phyloP scores from a whole-genome alignment of 2,888 invertebrate genomes.

The Tortrix viridana region DNA sequence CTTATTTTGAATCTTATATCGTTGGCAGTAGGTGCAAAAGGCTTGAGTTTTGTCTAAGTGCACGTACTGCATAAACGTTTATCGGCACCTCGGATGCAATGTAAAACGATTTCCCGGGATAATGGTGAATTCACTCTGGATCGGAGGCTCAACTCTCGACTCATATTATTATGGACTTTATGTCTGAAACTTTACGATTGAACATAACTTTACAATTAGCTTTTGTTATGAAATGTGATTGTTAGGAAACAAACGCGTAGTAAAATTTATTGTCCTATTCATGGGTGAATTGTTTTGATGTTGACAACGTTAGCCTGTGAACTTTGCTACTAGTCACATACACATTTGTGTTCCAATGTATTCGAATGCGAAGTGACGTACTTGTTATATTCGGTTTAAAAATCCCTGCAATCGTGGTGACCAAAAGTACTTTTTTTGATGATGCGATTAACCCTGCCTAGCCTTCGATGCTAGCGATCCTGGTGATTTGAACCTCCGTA shows the following conservation, averaged over 20 bases:
- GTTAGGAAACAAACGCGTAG: constrained; percentile 8
- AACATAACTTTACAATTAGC: constrained; percentile 20
- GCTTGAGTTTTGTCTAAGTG: constrained; percentile 4
- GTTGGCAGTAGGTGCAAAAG: not conserved
- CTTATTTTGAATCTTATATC: not conserved
- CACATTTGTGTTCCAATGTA: too few species aligned
- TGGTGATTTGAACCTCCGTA: too few species aligned
- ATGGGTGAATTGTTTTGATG: constrained; percentile 6
- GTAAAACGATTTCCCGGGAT: constrained; percentile 48
- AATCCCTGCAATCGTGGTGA: too few species aligned
- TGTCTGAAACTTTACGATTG: constrained; percentile 15
- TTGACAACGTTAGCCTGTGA: not conserved
- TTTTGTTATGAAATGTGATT: constrained; percentile 28
- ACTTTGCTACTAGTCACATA: not conserved
- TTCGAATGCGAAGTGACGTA: too few species aligned
- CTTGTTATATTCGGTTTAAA: too few species aligned
- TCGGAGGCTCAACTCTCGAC: constrained; percentile 41
- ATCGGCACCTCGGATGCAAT: constrained; percentile 47
- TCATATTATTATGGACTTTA: constrained; percentile 23
- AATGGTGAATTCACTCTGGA: constrained; percentile 45
- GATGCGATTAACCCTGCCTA: too few species aligned
- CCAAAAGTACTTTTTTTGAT: too few species aligned
- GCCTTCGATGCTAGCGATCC: too few species aligned
- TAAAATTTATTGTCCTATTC: constrained; percentile 13
- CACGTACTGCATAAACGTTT: constrained; percentile 47